Conservation (phyloP, 2,797 vertebrate species). For the Heteromormyrus szaboi region DNA sequence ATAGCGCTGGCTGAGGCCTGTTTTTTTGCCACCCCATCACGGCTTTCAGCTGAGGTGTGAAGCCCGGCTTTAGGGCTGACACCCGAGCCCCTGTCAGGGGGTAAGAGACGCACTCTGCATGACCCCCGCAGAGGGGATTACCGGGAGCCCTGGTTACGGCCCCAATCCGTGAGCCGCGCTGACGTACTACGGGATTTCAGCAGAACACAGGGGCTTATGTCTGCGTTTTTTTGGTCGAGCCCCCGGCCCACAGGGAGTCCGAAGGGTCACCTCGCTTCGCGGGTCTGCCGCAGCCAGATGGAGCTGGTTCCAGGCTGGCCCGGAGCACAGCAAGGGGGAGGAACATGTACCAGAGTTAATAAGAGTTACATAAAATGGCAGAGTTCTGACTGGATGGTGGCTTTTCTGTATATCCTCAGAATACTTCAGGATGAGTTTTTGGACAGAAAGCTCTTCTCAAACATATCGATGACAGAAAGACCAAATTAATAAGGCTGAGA, state of each 20-base stretch:
- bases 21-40: not conserved
- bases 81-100: slow-evolving; percentile 11
- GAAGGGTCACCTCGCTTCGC: slow-evolving; percentile 19
- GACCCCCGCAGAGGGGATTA: slow-evolving; percentile 27
- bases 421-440: not conserved
- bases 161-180: slow-evolving; percentile 41
- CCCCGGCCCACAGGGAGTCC: not conserved
- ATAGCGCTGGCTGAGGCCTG: not conserved
- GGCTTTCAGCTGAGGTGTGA: not conserved
- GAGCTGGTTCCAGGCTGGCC: slow-evolving; percentile 35
- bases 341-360: slow-evolving; percentile 33
- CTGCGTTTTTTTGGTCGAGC: not conserved
- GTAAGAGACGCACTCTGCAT: not conserved
- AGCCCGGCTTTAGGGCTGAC: not conserved
- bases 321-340: slow-evolving; percentile 15
- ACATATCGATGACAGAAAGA: not conserved
- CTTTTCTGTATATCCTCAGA: slow-evolving; percentile 16
- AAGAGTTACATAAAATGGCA: slow-evolving; percentile 45
- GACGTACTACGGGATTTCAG: slow-evolving; percentile 38
- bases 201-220: slow-evolving; percentile 13
- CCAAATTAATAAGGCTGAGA: not conserved
- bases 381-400: slow-evolving; percentile 38
- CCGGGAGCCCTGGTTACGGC: slow-evolving; percentile 44
- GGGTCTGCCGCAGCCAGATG: slow-evolving; percentile 31
- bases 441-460: slow-evolving; percentile 4